A percentile compares a stretch with the other conserved stretches of the same genome.
These are phyloP conservation scores for Hippolais icterina DNA, from an alignment of 2,113 vertebrate species.

Conservation along the genomic window DNA sequence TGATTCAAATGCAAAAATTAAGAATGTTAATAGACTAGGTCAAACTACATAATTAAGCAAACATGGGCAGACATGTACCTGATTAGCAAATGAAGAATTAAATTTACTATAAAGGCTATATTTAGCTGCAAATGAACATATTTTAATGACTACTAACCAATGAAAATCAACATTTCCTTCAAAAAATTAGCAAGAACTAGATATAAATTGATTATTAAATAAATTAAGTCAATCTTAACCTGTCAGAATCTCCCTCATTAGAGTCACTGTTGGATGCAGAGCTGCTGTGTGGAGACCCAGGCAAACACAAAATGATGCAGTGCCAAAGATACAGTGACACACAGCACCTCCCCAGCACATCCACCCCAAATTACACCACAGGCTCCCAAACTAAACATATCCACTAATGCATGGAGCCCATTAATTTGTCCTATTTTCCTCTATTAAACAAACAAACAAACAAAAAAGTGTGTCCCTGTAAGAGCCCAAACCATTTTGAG, in stretches of 20 bases:
- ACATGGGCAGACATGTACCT: not conserved
- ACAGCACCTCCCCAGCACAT: not conserved
- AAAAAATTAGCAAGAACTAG: constrained; percentile 39
- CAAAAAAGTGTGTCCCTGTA: not conserved
- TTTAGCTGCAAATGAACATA: constrained; percentile 9
- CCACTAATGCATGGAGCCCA: not conserved
- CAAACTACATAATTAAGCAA: not conserved
- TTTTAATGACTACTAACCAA: constrained; percentile 16
- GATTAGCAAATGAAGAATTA: not conserved
- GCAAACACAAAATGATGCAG: not conserved
- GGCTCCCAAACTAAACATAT: not conserved
- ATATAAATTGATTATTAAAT: constrained; percentile 46
- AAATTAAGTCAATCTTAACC: constrained; percentile 39
- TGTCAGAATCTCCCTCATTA: not conserved
- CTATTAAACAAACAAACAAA: not conserved
- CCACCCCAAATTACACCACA: not conserved
- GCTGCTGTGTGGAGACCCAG: not conserved
- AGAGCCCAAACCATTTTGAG: not conserved
- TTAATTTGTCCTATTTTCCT: not conserved
- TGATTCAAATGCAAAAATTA: not conserved
- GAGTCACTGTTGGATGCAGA: not conserved
- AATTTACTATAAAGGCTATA: not conserved
- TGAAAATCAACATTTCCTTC: constrained; percentile 24
- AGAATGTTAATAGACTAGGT: not conserved
- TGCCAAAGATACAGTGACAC: not conserved